These are phyloP conservation scores for Dendropsophus ebraccatus DNA, from an alignment of 2,113 vertebrate species.

Conservation along the genomic window DNA sequence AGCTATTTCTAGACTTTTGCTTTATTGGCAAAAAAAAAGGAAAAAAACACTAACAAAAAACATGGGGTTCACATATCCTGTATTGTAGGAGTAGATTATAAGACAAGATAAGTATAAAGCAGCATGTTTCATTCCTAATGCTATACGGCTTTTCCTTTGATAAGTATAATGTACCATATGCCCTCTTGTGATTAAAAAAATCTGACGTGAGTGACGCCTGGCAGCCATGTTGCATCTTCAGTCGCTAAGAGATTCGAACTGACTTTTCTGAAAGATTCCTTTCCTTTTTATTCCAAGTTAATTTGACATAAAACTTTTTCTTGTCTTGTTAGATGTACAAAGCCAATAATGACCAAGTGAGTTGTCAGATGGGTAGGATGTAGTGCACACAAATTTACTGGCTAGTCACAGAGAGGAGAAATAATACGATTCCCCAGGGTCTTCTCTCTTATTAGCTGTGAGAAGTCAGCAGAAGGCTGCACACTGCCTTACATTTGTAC, in stretches of 20 bases:
- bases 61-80: background rate
- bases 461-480: conserved; percentile 48
- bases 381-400: conserved; percentile 51
- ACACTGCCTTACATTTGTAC: conserved; percentile 49
- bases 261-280: background rate
- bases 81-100: background rate
- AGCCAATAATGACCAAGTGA: conserved; percentile 56
- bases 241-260: background rate
- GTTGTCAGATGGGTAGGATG: conserved; percentile 51
- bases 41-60: too few species aligned
- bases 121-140: background rate
- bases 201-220: background rate
- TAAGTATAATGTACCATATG: background rate
- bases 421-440: conserved; percentile 50
- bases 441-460: conserved; percentile 55
- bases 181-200: background rate
- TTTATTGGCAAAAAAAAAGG: too few species aligned
- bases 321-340: conserved; percentile 37
- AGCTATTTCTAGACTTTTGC: too few species aligned
- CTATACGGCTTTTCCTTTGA: background rate
- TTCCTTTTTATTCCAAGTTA: conserved; percentile 15
- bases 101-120: background rate
- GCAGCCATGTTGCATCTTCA: conserved; percentile 10
- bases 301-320: conserved; percentile 47
- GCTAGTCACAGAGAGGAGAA: conserved; percentile 46